A percentile compares a stretch with the other conserved stretches of the same genome.
Conservation (phyloP, 2,888 invertebrate species). For the Gastrophysa polygoni region DNA sequence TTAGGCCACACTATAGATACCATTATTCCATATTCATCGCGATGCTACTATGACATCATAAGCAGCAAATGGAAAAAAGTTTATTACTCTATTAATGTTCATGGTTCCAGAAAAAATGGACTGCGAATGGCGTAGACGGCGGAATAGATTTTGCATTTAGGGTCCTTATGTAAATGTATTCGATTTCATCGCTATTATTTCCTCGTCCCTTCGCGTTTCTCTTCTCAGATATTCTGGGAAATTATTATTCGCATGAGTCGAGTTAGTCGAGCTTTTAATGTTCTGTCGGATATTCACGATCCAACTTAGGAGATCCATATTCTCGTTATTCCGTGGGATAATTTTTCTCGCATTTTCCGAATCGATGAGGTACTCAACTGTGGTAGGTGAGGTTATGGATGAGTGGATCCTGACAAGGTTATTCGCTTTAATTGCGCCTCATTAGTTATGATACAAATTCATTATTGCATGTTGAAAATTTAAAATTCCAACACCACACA, state of each 20-base stretch:
- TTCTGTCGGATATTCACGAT: neutral
- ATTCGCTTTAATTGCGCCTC: too few relatives aligned
- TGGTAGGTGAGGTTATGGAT: too few relatives aligned
- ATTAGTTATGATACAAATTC: too few relatives aligned
- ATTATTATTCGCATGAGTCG: neutral
- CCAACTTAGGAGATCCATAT: neutral
- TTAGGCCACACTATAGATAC: too few relatives aligned
- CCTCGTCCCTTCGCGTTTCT: neutral
- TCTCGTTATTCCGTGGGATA: neutral
- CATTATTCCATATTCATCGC: too few relatives aligned
- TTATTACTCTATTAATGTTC: neutral
- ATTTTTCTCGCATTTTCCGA: neutral
- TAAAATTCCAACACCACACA: too few relatives aligned
- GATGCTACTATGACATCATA: neutral
- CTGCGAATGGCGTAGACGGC: conserved; percentile 12
- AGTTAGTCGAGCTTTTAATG: neutral
- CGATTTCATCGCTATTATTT: conserved; percentile 13
- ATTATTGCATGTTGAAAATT: too few relatives aligned
- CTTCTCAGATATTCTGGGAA: neutral
- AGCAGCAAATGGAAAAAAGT: neutral
- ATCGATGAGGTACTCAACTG: too few relatives aligned
- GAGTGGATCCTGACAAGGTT: too few relatives aligned
- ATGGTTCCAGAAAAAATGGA: neutral
- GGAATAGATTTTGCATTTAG: conserved; percentile 18
- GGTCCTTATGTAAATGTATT: conserved; percentile 16